Conservation (phyloP, 2,113 vertebrate genomes). For the Sylvietta virens region DNA sequence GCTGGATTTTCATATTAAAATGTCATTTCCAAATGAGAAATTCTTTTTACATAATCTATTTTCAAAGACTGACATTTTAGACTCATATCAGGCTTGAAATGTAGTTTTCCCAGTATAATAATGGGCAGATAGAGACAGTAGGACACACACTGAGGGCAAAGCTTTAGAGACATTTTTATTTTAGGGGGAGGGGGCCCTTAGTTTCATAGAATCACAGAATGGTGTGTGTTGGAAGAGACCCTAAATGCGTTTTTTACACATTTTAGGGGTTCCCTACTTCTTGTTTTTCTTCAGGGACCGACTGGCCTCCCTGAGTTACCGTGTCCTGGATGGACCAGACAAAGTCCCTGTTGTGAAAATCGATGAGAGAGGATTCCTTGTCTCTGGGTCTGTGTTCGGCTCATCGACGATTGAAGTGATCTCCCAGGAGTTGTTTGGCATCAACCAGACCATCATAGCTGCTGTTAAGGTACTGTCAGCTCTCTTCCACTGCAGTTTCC, state of each 20-base stretch:
- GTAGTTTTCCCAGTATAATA: background rate
- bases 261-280: background rate
- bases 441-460: conserved; percentile 72
- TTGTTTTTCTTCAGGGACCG: conserved; percentile 74
- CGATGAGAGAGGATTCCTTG: conserved; percentile 83
- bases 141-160: background rate
- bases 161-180: background rate
- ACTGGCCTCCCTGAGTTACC: conserved; percentile 80
- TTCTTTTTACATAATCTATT: background rate
- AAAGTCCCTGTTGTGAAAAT: conserved; percentile 78
- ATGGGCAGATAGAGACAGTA: background rate
- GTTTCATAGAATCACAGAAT: background rate
- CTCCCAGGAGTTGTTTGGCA: conserved; percentile 82
- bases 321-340: conserved; percentile 77
- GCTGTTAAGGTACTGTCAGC: conserved; percentile 71
- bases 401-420: conserved; percentile 82
- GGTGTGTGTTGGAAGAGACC: background rate
- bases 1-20: background rate
- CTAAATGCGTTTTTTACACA: background rate
- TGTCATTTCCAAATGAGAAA: background rate
- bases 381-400: conserved; percentile 80
- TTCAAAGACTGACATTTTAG: background rate
- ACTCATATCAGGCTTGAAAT: background rate
- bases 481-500: background rate
- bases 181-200: background rate